Evolutionary conservation across 2,113 vertebrate species (phyloP).

Genomic region (Malaclemys terrapin): DNA sequence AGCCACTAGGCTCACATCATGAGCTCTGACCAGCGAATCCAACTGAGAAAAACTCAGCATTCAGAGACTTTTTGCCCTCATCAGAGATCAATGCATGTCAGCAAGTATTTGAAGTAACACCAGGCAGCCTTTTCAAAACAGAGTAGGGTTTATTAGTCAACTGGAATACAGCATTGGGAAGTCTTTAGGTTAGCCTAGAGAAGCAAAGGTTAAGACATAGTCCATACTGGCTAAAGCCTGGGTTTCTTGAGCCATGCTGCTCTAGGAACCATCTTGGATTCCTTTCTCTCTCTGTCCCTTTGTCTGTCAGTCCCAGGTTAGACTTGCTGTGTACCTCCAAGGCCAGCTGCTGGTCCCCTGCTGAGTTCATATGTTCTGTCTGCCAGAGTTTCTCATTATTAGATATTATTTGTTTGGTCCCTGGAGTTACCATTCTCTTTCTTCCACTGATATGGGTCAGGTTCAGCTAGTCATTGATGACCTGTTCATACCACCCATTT

Average conservation of each 20-base stretch:
- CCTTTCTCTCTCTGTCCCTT: not conserved
- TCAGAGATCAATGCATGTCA: not conserved
- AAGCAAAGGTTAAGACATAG: not conserved
- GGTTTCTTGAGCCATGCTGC: not conserved
- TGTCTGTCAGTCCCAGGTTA: not conserved
- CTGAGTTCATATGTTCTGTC: not conserved
- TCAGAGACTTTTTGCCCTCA: not conserved
- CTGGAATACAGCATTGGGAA: not conserved
- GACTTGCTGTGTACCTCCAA: not conserved
- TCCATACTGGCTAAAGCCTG: not conserved
- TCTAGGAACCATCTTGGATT: not conserved
- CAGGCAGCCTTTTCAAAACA: not conserved
- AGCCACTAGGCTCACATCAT: not conserved
- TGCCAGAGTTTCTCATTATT: not conserved
- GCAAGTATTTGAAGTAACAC: not conserved
- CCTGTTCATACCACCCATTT: not conserved
- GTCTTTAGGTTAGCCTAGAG: not conserved
- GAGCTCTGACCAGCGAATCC: not conserved
- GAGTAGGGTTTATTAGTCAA: not conserved
- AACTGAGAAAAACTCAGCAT: not conserved
- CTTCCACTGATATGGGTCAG: not conserved
- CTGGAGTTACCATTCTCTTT: not conserved
- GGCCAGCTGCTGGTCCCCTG: not conserved
- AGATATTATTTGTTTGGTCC: not conserved
- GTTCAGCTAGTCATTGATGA: not conserved